Percentiles rank a stretch among this genome's conserved stretches.
Conservation (phyloP, 2,888 invertebrate species). For the Nudaria mundana region DNA sequence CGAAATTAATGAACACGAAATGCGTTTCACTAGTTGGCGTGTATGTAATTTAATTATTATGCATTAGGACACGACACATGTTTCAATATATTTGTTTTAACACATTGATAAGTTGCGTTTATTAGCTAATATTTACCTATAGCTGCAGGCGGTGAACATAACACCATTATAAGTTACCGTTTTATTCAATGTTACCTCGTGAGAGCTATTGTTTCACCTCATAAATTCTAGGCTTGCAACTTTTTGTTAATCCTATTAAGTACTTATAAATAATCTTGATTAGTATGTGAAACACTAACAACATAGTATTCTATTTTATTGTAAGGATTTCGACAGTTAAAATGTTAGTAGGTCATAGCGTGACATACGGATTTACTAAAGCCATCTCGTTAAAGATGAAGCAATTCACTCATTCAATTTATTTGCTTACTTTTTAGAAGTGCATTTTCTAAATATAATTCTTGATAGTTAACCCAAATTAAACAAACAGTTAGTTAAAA, state of each 20-base stretch:
- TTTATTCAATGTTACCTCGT: conserved; percentile 21
- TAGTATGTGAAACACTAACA: conserved; percentile 22
- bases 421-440: no score
- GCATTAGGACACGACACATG: background rate
- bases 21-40: background rate
- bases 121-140: conserved; percentile 16
- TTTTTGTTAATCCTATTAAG: conserved; percentile 1
- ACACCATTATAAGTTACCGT: conserved; percentile 19
- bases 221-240: conserved; percentile 22
- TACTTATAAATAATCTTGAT: conserved; percentile 18
- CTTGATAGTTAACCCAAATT: no score
- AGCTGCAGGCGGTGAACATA: conserved; percentile 13
- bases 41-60: background rate
- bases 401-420: no score
- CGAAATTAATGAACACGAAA: background rate
- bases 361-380: conserved; percentile 5
- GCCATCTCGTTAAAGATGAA: conserved; percentile 11
- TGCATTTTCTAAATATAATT: no score
- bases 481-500: no score
- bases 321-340: conserved; percentile 24
- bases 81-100: conserved; percentile 1
- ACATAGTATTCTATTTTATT: conserved; percentile 19
- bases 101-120: conserved; percentile 9
- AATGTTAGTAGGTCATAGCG: conserved; percentile 30
- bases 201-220: conserved; percentile 26